These are phyloP conservation scores for Tupaia tana DNA, from an alignment of 2,113 vertebrate genomes.

Conservation along the genomic window DNA sequence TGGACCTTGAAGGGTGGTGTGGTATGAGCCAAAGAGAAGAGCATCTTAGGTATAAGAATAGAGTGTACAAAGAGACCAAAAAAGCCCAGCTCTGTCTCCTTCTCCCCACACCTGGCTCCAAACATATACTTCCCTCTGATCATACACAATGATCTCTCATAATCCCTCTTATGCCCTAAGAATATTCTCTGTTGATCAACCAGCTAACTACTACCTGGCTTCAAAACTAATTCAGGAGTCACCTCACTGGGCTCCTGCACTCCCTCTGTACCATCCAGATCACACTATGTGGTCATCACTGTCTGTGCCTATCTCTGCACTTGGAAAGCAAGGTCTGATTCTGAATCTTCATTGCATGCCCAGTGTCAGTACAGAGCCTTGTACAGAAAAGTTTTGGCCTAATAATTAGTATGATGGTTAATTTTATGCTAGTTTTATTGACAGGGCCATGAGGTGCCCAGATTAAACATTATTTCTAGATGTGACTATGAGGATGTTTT, in stretches of 20 bases:
- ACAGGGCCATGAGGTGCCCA: background rate
- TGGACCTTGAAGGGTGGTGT: background rate
- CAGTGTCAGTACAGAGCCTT: background rate
- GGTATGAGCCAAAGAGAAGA: background rate
- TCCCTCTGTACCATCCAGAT: background rate
- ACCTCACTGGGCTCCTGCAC: background rate
- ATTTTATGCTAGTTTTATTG: background rate
- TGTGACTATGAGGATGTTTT: background rate
- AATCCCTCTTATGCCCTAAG: background rate
- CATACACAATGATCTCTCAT: background rate
- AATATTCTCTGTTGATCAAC: background rate
- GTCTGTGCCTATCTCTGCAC: background rate
- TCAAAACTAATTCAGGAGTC: background rate
- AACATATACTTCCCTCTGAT: background rate
- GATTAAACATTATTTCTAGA: background rate
- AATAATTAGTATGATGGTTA: background rate
- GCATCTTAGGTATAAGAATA: background rate
- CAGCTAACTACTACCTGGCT: background rate
- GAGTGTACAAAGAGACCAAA: background rate
- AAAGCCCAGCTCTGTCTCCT: background rate
- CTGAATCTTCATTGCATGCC: background rate
- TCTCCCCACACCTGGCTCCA: background rate
- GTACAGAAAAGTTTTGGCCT: constrained; percentile 14
- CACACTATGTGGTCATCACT: background rate
- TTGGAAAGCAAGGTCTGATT: background rate